phyloP scores from a whole-genome alignment of 53 echinoderm and acorn worm genomes.

The Holothuria scabra region DNA sequence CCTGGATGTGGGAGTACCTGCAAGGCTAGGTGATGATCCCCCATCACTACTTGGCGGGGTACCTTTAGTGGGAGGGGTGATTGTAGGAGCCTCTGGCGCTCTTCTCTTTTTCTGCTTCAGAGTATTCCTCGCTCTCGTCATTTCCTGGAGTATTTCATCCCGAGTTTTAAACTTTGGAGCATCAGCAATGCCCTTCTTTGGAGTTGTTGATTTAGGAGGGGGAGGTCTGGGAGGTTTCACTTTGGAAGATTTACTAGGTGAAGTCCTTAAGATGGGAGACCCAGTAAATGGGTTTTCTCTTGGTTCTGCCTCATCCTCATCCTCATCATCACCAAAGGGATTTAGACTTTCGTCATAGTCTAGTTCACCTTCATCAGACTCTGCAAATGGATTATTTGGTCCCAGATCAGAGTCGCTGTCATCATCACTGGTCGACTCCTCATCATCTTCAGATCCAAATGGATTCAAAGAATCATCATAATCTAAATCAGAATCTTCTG shows the following conservation, averaged over 20 bases:
- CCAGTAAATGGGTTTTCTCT: conserved; percentile 73
- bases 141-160: conserved; percentile 85
- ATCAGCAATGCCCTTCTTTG: conserved; percentile 32
- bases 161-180: conserved; percentile 79
- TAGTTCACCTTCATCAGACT: conserved; percentile 55
- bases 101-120: conserved; percentile 70
- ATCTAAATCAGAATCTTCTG: conserved; percentile 43
- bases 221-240: conserved; percentile 55
- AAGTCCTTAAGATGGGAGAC: conserved; percentile 65
- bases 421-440: neutral
- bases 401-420: conserved; percentile 44
- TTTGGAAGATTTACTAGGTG: conserved; percentile 38
- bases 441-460: conserved; percentile 79
- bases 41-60: conserved; percentile 22
- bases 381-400: conserved; percentile 81
- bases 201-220: conserved; percentile 53
- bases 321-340: conserved; percentile 86
- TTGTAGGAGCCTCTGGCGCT: conserved; percentile 42
- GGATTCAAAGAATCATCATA: conserved; percentile 94
- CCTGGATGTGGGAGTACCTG: conserved; percentile 59
- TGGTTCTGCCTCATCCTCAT: conserved; percentile 45
- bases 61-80: conserved; percentile 17
- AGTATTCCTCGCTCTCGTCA: conserved; percentile 83
- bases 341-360: conserved; percentile 77
- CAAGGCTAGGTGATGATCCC: neutral